phyloP scores from a whole-genome alignment of 2,113 vertebrate genomes.

The Fulmarus glacialis region DNA sequence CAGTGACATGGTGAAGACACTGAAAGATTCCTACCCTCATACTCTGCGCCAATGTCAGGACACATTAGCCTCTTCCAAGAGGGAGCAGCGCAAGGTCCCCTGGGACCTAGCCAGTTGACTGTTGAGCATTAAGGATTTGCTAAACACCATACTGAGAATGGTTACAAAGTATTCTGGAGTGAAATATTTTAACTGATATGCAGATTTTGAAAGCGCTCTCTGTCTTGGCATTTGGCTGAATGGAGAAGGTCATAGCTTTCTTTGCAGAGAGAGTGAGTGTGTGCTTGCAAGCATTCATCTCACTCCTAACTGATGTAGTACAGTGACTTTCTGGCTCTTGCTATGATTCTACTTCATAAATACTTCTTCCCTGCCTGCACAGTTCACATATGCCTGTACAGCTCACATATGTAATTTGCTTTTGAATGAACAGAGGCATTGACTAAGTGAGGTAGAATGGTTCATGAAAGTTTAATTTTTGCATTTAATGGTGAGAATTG shows the following conservation, averaged over 20 bases:
- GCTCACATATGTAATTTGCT: not conserved
- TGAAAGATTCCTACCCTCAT: not conserved
- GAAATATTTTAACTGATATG: not conserved
- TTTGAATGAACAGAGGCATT: not conserved
- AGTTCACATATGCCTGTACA: not conserved
- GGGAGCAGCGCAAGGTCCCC: fast-evolving
- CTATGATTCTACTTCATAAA: not conserved
- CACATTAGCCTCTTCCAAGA: not conserved
- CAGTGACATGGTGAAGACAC: not conserved
- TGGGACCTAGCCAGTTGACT: not conserved
- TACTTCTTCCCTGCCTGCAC: not conserved
- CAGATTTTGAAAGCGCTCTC: not conserved
- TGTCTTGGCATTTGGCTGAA: not conserved
- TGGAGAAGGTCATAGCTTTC: not conserved
- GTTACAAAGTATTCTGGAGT: not conserved
- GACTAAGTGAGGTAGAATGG: not conserved
- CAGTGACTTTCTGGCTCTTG: not conserved
- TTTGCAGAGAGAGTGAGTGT: not conserved
- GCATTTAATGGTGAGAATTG: not conserved
- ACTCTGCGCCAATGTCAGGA: not conserved
- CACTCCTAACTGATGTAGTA: not conserved
- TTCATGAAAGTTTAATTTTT: not conserved
- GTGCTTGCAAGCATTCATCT: not conserved
- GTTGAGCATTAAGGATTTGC: not conserved
- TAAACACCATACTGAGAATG: not conserved